A percentile compares a stretch with the other conserved stretches of the same genome.
Conservation (phyloP, 2,888 invertebrate genomes). For the Gasteruption jaculator region DNA sequence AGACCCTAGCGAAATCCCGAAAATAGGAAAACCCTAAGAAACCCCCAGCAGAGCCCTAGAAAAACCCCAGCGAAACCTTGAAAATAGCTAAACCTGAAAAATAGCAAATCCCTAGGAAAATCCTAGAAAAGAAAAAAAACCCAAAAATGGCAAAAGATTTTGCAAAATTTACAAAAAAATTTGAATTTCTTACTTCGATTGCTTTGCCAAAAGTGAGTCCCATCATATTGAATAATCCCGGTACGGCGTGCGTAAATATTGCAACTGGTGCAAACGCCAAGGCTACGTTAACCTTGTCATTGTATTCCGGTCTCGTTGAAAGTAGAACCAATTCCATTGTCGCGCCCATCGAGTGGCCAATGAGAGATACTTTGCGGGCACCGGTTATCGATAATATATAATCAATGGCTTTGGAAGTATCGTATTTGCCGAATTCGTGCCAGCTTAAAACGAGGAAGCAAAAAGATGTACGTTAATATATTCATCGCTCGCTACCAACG, state of each 20-base stretch:
- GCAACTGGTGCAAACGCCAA: conserved; percentile 36
- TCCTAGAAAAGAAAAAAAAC: too few relatives aligned
- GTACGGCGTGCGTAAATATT: conserved; percentile 34
- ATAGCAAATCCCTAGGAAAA: too few relatives aligned
- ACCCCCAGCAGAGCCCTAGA: too few relatives aligned
- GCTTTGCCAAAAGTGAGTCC: conserved; percentile 33
- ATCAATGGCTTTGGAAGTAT: conserved; percentile 34
- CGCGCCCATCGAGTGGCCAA: conserved; percentile 41
- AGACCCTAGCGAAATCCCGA: too few relatives aligned
- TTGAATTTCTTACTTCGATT: conserved; percentile 28
- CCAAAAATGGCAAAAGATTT: neutral
- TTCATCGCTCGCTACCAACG: too few relatives aligned
- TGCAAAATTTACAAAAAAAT: too few relatives aligned
- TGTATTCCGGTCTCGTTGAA: conserved; percentile 37
- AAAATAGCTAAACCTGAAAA: neutral
- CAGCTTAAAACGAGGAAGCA: conserved; percentile 27
- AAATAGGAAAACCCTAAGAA: too few relatives aligned
- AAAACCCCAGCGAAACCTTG: too few relatives aligned
- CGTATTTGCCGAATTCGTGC: conserved; percentile 38
- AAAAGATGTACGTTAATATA: too few relatives aligned
- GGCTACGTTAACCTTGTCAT: conserved; percentile 34
- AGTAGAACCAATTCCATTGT: conserved; percentile 34
- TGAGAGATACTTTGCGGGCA: conserved; percentile 29
- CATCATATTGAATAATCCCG: conserved; percentile 29
- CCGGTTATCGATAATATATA: conserved; percentile 31